Conservation (phyloP, 2,797 vertebrate genomes). For the Cyprinodon diabolis region DNA sequence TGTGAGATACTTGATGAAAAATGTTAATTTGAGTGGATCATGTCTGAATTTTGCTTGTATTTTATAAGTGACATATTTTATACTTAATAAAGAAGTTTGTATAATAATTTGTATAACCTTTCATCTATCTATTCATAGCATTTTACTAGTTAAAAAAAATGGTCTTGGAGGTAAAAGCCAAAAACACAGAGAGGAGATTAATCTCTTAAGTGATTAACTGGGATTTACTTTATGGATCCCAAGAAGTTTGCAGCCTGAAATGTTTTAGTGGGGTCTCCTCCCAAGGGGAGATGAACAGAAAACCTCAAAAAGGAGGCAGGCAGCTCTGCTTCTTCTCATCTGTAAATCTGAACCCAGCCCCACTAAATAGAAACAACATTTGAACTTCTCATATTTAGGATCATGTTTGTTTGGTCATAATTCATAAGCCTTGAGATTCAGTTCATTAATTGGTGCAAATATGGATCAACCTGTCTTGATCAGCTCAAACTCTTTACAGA, state of each 20-base stretch:
- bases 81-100: conserved; percentile 24
- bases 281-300: not conserved
- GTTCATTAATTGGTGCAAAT: not conserved
- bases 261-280: not conserved
- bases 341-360: not conserved
- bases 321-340: not conserved
- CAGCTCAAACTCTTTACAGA: not conserved
- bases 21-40: conserved; percentile 2
- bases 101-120: not conserved
- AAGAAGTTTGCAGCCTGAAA: not conserved
- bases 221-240: not conserved
- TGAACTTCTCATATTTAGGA: not conserved
- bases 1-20: conserved; percentile 9
- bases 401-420: not conserved
- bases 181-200: not conserved
- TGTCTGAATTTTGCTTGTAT: conserved; percentile 3
- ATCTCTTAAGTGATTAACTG: not conserved
- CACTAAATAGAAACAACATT: not conserved
- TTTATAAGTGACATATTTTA: conserved; percentile 18
- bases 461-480: not conserved
- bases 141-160: not conserved
- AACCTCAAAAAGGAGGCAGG: not conserved
- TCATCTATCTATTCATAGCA: not conserved
- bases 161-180: not conserved
- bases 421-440: not conserved